phyloP scores from a whole-genome alignment of 2,888 invertebrate species.

The Pandemis cinnamomeana region DNA sequence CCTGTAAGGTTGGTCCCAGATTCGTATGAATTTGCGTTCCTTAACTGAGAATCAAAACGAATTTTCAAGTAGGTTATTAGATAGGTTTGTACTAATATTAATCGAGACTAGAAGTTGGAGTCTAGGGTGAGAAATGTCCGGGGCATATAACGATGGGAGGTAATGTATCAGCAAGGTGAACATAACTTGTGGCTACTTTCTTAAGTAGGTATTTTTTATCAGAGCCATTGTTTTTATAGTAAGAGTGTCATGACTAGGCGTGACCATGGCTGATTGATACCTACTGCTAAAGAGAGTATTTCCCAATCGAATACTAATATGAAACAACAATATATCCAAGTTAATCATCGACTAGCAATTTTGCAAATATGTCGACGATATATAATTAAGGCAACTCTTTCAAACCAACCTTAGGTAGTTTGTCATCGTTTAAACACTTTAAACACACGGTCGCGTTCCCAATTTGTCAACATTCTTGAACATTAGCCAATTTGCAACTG shows the following conservation, averaged over 20 bases:
- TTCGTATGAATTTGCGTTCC: background rate
- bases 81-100: constrained; percentile 7
- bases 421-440: background rate
- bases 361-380: background rate
- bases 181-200: background rate
- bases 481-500: constrained; percentile 15
- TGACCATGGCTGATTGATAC: too few species aligned
- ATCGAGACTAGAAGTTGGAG: constrained; percentile 4
- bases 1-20: background rate
- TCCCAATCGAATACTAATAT: too few species aligned
- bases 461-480: constrained; percentile 26
- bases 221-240: background rate
- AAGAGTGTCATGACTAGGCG: too few species aligned
- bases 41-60: constrained; percentile 22
- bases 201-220: too few species aligned
- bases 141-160: background rate
- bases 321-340: too few species aligned
- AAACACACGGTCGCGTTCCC: background rate
- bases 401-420: background rate
- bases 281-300: too few species aligned
- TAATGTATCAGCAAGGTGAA: background rate
- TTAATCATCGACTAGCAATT: background rate
- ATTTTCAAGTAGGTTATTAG: constrained; percentile 24
- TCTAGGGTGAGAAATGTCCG: background rate
- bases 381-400: background rate